Evolutionary conservation across 2,888 invertebrate genomes (phyloP).

Genomic region (Petrolisthes manimaculis): DNA sequence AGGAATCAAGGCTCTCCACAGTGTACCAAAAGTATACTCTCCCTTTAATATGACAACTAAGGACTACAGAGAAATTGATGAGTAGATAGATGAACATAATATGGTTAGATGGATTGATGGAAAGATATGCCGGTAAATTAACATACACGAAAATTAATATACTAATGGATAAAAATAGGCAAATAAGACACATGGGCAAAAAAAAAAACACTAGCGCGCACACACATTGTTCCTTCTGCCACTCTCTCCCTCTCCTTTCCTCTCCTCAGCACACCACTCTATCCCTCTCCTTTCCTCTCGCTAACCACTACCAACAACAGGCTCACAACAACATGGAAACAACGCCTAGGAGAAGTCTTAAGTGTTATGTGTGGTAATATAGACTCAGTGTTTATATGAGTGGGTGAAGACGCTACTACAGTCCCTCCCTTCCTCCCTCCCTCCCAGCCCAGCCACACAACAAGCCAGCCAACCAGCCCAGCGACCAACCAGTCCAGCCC

Average conservation of each 20-base stretch:
- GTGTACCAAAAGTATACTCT: no score
- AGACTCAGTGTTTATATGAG: conserved; percentile 23
- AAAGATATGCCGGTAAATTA: background rate
- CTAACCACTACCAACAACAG: conserved; percentile 17
- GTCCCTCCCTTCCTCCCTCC: no score
- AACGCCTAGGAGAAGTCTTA: background rate
- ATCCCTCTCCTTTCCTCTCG: background rate
- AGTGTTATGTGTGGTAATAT: conserved; percentile 21
- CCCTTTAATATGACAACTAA: background rate
- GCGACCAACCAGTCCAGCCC: no score
- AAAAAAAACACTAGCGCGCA: no score
- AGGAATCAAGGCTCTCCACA: no score
- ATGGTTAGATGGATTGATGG: background rate
- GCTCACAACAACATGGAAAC: conserved; percentile 15
- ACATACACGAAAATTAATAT: background rate
- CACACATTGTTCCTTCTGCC: background rate
- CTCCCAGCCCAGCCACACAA: no score
- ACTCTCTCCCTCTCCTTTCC: background rate
- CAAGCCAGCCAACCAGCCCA: no score
- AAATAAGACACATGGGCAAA: no score
- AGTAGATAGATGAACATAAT: background rate
- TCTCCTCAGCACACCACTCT: background rate
- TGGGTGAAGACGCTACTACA: conserved; percentile 9
- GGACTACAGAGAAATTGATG: background rate
- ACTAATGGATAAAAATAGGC: no score